Base-by-base conservation (phyloP, 2,888 invertebrate species). In the Toxonevra muliebris region DNA sequence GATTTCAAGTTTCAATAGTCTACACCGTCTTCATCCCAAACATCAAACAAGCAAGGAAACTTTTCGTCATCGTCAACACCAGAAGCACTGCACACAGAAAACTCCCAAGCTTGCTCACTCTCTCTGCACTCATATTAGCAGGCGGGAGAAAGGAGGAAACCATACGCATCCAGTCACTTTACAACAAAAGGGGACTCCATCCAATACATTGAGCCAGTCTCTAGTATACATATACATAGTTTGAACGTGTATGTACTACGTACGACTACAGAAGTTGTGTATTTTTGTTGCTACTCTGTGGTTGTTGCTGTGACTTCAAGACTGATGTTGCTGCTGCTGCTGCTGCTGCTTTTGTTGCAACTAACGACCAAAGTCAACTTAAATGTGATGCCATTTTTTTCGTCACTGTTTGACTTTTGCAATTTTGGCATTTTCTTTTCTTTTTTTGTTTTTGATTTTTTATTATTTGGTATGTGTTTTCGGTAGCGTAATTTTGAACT, bases 391-490 rank as follows among this genome's bases (percentile, higher is more conserved):
- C 60, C 65, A 57, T 52, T 54, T 59, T 68, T 68, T 61, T 55
- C 55, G 61, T 60, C 68, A 57, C 64, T 68, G 17, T 61, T 68
- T 65, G 65, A 65, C 68, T 65, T 61, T 68, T 65, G 57, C 61
- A 61, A 57, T 61, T 65, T 68, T 53, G 42, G 11, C n/a, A 17
- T 10, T 48, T 50, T 48, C 11, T 58, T 40, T 40, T 58, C 12
- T 5, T 61, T 20, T 20, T n/a, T 52, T 50, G 58, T 52, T 66
- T 61, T 42, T 58, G 61, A 40, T 17, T 57, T 43, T 61, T 67
- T 58, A 17, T 52, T 62, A 53, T 62, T 5, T 64, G 15, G 53
- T 30, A 48, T 40, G 57, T 30, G 42, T 43, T 68, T 60, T 60
- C 41, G 60, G 64, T 64, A 60, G 63, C 59, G 59, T 50, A 57